These are phyloP conservation scores for Eupithecia dodoneata DNA, from an alignment of 2,888 invertebrate species.

Conservation along the genomic window DNA sequence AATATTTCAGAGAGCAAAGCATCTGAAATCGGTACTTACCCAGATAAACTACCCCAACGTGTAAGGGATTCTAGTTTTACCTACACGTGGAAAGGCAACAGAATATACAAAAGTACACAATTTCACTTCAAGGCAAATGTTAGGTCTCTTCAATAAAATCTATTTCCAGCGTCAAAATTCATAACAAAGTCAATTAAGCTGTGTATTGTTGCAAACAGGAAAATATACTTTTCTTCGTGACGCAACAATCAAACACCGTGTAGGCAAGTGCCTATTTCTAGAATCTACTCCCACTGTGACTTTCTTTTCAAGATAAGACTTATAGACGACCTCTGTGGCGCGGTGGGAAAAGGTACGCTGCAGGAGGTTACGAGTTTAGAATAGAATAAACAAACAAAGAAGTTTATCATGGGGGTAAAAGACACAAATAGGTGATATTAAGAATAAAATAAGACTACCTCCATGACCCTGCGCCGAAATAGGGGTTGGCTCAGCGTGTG, in stretches of 20 bases:
- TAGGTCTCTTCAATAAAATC: neutral
- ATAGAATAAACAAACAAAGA: too few relatives aligned
- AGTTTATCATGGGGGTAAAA: too few relatives aligned
- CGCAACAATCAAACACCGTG: neutral
- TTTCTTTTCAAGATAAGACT: neutral
- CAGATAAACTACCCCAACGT: neutral
- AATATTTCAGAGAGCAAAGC: neutral
- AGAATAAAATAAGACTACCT: too few relatives aligned
- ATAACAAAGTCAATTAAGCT: neutral
- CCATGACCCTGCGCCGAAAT: too few relatives aligned
- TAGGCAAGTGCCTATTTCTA: neutral
- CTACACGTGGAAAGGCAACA: neutral
- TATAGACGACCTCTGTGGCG: too few relatives aligned
- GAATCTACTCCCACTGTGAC: neutral
- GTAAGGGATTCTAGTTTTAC: neutral
- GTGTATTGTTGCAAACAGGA: neutral
- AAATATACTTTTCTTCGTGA: neutral
- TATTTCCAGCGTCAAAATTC: neutral
- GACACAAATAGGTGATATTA: too few relatives aligned
- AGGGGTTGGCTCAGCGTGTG: too few relatives aligned
- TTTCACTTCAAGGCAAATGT: neutral
- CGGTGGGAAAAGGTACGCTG: too few relatives aligned
- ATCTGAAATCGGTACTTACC: neutral
- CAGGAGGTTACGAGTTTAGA: too few relatives aligned
- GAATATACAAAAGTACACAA: neutral